Conservation (phyloP, 2,797 vertebrate genomes). For the Urophycis tenuis region DNA sequence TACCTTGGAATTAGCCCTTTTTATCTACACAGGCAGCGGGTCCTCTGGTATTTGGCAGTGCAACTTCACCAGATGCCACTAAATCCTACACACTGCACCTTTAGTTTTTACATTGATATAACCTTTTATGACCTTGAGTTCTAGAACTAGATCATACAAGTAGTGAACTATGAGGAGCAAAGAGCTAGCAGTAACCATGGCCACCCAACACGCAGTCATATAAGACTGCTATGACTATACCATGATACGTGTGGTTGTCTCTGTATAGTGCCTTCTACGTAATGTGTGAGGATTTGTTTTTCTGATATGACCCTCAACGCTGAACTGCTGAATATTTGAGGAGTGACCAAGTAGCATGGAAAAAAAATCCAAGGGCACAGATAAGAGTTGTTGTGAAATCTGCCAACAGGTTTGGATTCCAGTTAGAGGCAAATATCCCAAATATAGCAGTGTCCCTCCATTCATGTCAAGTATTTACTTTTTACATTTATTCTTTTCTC, state of each 20-base stretch:
- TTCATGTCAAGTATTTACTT: not conserved
- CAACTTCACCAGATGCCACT: not conserved
- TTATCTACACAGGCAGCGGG: too few relatives aligned
- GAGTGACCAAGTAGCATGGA: not conserved
- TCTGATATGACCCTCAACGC: not conserved
- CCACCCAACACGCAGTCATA: not conserved
- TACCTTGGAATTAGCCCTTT: too few relatives aligned
- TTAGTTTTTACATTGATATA: slow-evolving; percentile 9
- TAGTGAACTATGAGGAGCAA: not conserved
- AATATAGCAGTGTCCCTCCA: not conserved
- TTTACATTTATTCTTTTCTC: too few relatives aligned
- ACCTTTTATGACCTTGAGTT: not conserved
- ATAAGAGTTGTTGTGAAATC: not conserved
- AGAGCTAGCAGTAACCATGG: not conserved
- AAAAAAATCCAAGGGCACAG: not conserved
- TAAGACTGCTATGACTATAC: not conserved
- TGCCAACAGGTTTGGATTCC: not conserved
- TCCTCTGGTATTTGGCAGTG: too few relatives aligned
- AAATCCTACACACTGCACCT: too few relatives aligned
- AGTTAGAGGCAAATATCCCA: not conserved
- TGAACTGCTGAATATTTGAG: not conserved
- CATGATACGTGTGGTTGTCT: not conserved
- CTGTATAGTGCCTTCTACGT: not conserved
- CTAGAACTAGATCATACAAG: not conserved
- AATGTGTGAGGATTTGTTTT: not conserved